Evolutionary conservation across 2,797 vertebrate genomes (phyloP), one percentile per base, ranked within the genome.

Genomic region (Poecilia velifera): DNA sequence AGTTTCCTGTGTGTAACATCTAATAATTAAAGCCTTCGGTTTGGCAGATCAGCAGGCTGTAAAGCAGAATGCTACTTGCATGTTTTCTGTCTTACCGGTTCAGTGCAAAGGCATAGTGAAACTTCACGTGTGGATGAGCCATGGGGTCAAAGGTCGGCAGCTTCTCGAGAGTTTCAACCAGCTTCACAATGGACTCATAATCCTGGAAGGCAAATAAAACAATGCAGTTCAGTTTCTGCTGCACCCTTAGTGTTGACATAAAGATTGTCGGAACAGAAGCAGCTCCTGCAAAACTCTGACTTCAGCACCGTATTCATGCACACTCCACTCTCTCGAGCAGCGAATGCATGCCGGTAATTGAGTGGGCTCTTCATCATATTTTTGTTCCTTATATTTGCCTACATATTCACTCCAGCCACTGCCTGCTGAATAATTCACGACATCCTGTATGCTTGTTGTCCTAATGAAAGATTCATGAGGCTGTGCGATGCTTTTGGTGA

Each of bases 71-170:
- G 64, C 31, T 66, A 18, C n/a, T 0, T 28, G 43, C 8, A 22
- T 43, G 25, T n/a, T 53, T 0, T 16, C 13, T 47, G 12, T 73
- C 97, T 97, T 94, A 99, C 98, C 98, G 97, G 87, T 98, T 99
- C 78, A 99, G 94, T 1, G 98, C 98, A 93, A 99, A 99, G 0
- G 98, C 98, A 25, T 99, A 98, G 93, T 99, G 98, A 92, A 99
- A 96, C 93, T 98, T 98, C 92, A 99, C 97, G 41, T 99, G 98
- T 53, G 97, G 97, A 91, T 98, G 97, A 28, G 96, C 96, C 90
- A 98, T 95, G 75, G 97, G 96, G 93, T 99, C 98, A 93, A 99
- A 99, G 79, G 98, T 99, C 4, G 98, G 98, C 22, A 99, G 96
- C 88, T 97, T 98, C 94, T 99, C 97, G 93, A 99, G 94, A 25